Percentiles rank a stretch among this genome's conserved stretches.
These are phyloP conservation scores for Yasuhikotakia modesta DNA, from an alignment of 2,797 vertebrate genomes.

Conservation along the genomic window DNA sequence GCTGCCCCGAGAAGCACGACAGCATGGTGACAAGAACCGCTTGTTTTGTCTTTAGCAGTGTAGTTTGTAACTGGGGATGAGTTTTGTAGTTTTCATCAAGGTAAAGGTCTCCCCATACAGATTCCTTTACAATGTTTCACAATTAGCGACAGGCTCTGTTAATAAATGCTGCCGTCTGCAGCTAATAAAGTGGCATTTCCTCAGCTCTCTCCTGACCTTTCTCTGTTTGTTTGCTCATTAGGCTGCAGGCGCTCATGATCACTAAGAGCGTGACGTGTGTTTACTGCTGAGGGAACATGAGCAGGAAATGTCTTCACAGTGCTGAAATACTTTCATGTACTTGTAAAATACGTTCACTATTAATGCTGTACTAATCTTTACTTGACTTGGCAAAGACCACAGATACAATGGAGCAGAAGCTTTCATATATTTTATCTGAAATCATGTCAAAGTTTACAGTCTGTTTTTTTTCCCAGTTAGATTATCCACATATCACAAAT, in stretches of 20 bases:
- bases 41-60: too few relatives aligned
- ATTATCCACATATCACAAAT: too few relatives aligned
- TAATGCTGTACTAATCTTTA: too few relatives aligned
- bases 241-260: slow-evolving; percentile 56
- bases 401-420: too few relatives aligned
- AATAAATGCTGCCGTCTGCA: slow-evolving; percentile 65
- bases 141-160: slow-evolving; percentile 57
- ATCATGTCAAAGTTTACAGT: too few relatives aligned
- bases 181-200: slow-evolving; percentile 81
- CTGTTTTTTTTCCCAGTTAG: too few relatives aligned
- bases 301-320: too few relatives aligned
- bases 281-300: slow-evolving; percentile 19
- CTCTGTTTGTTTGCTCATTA: slow-evolving; percentile 70
- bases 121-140: slow-evolving; percentile 21
- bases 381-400: too few relatives aligned
- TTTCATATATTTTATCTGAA: too few relatives aligned
- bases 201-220: slow-evolving; percentile 75
- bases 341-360: too few relatives aligned
- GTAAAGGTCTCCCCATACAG: neutral
- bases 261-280: slow-evolving; percentile 69
- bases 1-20: too few relatives aligned
- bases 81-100: neutral
- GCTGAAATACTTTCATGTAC: too few relatives aligned
- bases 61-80: neutral
- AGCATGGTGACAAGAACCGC: neutral